phyloP scores from a whole-genome alignment of 2,113 vertebrate genomes.

The Ictidomys tridecemlineatus region DNA sequence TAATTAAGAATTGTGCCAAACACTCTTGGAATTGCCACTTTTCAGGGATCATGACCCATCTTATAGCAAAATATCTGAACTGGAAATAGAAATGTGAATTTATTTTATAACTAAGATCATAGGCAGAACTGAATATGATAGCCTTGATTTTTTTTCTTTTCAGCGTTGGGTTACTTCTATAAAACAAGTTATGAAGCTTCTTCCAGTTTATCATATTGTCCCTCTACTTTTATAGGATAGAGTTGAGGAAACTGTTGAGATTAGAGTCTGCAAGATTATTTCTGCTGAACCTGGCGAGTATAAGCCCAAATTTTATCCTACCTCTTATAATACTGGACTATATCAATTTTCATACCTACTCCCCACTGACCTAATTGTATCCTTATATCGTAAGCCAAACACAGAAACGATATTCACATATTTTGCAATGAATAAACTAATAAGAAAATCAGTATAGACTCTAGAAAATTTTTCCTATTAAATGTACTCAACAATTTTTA shows the following conservation, averaged over 20 bases:
- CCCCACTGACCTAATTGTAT: not conserved
- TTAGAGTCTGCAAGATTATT: not conserved
- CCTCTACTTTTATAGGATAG: not conserved
- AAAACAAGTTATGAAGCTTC: conserved; percentile 2
- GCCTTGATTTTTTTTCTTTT: not conserved
- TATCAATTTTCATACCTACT: not conserved
- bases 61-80: conserved; percentile 37
- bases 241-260: not conserved
- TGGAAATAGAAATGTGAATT: conserved; percentile 5
- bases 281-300: not conserved
- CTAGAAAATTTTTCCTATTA: conserved; percentile 10
- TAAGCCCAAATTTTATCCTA: conserved; percentile 6
- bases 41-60: not conserved
- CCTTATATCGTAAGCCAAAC: not conserved
- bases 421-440: not conserved
- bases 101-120: conserved; percentile 9
- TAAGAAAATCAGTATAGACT: not conserved
- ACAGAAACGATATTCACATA: conserved; percentile 6
- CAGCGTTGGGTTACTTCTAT: not conserved
- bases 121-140: conserved; percentile 6
- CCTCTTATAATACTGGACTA: not conserved
- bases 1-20: conserved; percentile 52
- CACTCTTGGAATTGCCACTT: not conserved
- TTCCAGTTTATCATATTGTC: not conserved
- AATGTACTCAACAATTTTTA: conserved; percentile 30